These are phyloP conservation scores for Syrista parreyssii DNA, from an alignment of 2,888 invertebrate genomes.

Conservation along the genomic window DNA sequence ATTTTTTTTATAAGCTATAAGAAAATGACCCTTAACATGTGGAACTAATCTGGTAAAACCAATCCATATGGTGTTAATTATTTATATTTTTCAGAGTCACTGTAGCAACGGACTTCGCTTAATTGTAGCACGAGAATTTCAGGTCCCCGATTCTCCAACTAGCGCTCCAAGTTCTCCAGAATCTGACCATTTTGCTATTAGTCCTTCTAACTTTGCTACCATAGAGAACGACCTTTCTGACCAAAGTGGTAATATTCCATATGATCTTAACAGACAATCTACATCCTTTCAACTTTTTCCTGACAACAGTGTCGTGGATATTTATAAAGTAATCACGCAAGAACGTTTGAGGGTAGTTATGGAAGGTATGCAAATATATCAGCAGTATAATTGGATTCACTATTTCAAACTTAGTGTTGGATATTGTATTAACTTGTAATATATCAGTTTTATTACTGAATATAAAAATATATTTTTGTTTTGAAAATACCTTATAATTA, in stretches of 20 bases:
- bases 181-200: constrained; percentile 31
- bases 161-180: constrained; percentile 54
- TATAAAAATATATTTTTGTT: background rate
- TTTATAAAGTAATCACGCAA: constrained; percentile 75
- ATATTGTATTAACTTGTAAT: constrained; percentile 7
- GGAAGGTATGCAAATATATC: constrained; percentile 64
- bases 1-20: too few relatives aligned
- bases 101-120: constrained; percentile 32
- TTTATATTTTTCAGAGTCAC: constrained; percentile 35
- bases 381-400: constrained; percentile 12
- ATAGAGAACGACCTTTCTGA: constrained; percentile 75
- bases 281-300: constrained; percentile 66
- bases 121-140: constrained; percentile 40
- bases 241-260: constrained; percentile 27
- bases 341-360: constrained; percentile 75
- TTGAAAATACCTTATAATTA: too few relatives aligned
- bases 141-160: constrained; percentile 34
- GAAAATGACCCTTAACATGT: too few relatives aligned
- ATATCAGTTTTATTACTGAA: constrained; percentile 4
- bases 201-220: constrained; percentile 66
- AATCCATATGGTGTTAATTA: too few relatives aligned
- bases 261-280: constrained; percentile 26
- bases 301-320: constrained; percentile 68
- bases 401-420: constrained; percentile 5
- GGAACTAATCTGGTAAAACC: too few relatives aligned